Evolutionary conservation across 2,888 invertebrate species (phyloP), one percentile per base, ranked within the genome.

Genomic region (Cerastis leucographa): DNA sequence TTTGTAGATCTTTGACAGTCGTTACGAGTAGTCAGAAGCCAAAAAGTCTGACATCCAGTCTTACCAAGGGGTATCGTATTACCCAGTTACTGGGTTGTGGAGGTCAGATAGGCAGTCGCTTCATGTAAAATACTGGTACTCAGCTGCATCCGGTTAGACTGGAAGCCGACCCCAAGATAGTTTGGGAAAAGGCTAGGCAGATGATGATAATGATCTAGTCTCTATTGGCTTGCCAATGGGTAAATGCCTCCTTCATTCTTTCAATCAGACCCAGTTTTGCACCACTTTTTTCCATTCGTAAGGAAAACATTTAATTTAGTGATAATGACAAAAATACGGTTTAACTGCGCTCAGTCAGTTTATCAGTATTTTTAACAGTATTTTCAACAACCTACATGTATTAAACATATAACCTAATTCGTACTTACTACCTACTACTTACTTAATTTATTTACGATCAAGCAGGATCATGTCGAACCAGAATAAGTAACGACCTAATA

Each of bases 401-500:
- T 14, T 64, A 14, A n/a, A 64, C 12, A 40, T 8, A 1, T 14
- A 46, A 59, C 11, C 8, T n/a, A 25, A 40, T 29, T 9, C 14
- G 0, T 62, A 9, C 22, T 64, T 8, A 9, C 17, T 42, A 56
- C 2, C 11, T 42, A 56, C 2, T 7, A 22, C 5, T 22, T 12
- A 7, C 12, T 19, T 54, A 35, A 72, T 74, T 76, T 62, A 54
- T 75, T 54, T 12, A 46, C 11, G 7, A 67, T 29, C 22, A 42
- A 46, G 22, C 51, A 40, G 66, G n/a, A 22, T 42, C 19, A 83
- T 22, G 22, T 42, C 8, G 29, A 51, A 62, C 14, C 46, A 68
- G 61, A 67, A 40, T 62, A 54, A 42, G 42, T 67, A 62, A 82
- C 40, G 2, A 81, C n/a, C 14, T 75, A 22, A 12, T 59, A 75